Evolutionary conservation across 2,888 invertebrate genomes (phyloP), one percentile per base, ranked within the genome.

Genomic region (Pristionchus maxplancki): DNA sequence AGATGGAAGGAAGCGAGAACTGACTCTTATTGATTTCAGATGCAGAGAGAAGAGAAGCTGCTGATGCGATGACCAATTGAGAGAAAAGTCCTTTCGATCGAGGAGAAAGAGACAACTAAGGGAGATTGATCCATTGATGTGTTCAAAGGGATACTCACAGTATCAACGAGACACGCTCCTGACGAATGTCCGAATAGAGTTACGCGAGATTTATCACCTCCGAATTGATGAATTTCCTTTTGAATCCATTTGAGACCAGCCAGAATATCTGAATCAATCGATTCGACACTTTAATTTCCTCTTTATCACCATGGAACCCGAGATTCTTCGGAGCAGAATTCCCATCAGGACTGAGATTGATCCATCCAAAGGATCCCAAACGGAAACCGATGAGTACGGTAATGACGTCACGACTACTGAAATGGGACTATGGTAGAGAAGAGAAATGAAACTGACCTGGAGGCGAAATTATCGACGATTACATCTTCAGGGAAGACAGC

Each of bases 361-460:
- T 53, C 84, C 84, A 84, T 24, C 84, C 84, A 31, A 84, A 84
- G 24, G 84, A 62, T 84, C 84, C 84, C 84, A 84, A 40, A 84
- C 58, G 84, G 84, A 84, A 84, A 34, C 84, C 84, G 17, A 84
- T 37, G 34, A 84, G 62, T 84, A 84, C 84, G 84, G 84, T 84
- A 84, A 84, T 62, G n/a, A 84, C 58, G 62, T 84, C 58, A 58
- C 84, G 84, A 40, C 17, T 17, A 84, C 84, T 84, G 84, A 8
- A 62, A 84, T 37, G 37, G 40, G 20, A 50, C 48, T 50, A 11
- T 74, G 20, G 24, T 28, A 74, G 71, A 24, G 11, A 74, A 11
- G 37, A 40, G 40, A 40, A 24, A 40, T 2, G 34, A 4, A 4
- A n/a, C 31, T 74, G 37, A 84, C 84, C 84, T 84, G 20, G 84